Conservation (phyloP, 2,797 vertebrate genomes). For the Pampus argenteus region DNA sequence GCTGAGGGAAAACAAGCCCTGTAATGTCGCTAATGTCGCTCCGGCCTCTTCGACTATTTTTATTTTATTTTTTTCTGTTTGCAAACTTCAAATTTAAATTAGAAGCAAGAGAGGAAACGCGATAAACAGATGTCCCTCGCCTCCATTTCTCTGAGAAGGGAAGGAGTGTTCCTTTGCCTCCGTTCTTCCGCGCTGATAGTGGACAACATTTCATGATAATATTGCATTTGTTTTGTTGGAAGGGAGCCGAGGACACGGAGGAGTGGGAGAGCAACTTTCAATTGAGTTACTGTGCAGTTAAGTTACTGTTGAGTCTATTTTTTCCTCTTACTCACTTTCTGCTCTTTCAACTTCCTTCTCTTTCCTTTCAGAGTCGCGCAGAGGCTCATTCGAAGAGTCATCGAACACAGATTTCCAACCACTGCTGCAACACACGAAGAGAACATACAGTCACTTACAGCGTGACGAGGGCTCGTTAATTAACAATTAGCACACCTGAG, state of each 20-base stretch:
- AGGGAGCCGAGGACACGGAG: conserved; percentile 27
- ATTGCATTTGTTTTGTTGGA: conserved; percentile 51
- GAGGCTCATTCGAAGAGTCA: not conserved
- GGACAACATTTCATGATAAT: conserved; percentile 36
- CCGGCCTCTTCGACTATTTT: conserved; percentile 51
- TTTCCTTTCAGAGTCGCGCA: not conserved
- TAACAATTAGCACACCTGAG: no score
- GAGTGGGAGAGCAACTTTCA: conserved; percentile 26
- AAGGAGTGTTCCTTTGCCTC: conserved; percentile 27
- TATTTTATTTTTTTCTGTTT: conserved; percentile 45
- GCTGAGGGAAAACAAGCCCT: conserved; percentile 72
- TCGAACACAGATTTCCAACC: no score
- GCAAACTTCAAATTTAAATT: conserved; percentile 64
- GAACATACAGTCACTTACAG: no score
- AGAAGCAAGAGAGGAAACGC: conserved; percentile 23
- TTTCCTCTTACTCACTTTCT: conserved; percentile 7
- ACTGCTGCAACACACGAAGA: no score
- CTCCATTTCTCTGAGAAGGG: conserved; percentile 29
- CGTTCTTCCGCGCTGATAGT: conserved; percentile 34
- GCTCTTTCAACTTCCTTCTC: conserved; percentile 1
- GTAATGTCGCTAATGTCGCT: conserved; percentile 66
- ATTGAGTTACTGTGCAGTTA: conserved; percentile 30
- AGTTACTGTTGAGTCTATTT: conserved; percentile 13
- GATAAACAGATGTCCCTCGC: conserved; percentile 38
- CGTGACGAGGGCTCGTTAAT: no score